A percentile compares a stretch with the other conserved stretches of the same genome.
These are phyloP conservation scores for Peucedramus taeniatus DNA, from an alignment of 2,113 vertebrate genomes.

Conservation along the genomic window DNA sequence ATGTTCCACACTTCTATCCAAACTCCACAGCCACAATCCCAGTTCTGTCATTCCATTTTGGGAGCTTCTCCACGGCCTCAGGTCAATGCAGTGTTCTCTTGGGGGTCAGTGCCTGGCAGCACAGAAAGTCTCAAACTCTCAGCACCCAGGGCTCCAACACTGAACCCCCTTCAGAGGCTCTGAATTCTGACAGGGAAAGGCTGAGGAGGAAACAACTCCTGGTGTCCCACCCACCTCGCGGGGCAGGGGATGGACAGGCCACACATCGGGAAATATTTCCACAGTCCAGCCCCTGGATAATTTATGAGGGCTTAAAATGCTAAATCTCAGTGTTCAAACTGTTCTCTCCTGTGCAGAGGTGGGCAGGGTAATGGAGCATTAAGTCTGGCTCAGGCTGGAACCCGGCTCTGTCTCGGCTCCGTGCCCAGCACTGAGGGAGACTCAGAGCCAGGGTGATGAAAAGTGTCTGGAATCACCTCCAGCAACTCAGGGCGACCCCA, in stretches of 20 bases:
- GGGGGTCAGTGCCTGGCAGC: neutral
- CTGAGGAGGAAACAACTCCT: neutral
- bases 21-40: too few relatives aligned
- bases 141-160: neutral
- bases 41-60: too few relatives aligned
- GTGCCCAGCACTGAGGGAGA: constrained; percentile 37
- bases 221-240: constrained; percentile 1
- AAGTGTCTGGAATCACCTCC: constrained; percentile 55
- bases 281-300: constrained; percentile 18
- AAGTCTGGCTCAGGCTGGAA: constrained; percentile 67
- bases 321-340: neutral
- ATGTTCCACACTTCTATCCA: too few relatives aligned
- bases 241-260: neutral
- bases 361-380: constrained; percentile 70
- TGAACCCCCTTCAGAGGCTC: neutral
- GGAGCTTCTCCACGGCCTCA: too few relatives aligned
- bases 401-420: constrained; percentile 55
- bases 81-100: too few relatives aligned
- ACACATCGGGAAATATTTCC: constrained; percentile 1
- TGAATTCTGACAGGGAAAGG: neutral
- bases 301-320: constrained; percentile 42
- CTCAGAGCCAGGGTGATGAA: constrained; percentile 22
- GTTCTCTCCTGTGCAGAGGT: constrained; percentile 61
- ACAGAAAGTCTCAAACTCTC: neutral
- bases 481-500: neutral